Evolutionary conservation across 2,797 vertebrate species (phyloP).

Genomic region (Hydrolagus colliei): DNA sequence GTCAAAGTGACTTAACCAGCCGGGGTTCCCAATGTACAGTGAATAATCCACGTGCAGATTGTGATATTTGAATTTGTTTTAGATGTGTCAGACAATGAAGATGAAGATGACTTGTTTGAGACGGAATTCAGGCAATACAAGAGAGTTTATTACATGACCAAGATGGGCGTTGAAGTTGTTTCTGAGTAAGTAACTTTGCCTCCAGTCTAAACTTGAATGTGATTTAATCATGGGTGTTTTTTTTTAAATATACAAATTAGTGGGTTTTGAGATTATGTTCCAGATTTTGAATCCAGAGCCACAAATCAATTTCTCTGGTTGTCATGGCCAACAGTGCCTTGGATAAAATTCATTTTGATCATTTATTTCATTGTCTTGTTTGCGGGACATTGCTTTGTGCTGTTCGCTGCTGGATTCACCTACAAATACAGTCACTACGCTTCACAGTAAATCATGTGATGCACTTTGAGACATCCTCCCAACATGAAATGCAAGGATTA

Average conservation of each 20-base stretch:
- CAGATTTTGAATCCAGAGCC: neutral
- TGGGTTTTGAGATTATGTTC: neutral
- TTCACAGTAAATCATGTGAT: no score
- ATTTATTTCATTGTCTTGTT: no score
- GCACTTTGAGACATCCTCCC: no score
- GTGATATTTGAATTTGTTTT: slow-evolving; percentile 35
- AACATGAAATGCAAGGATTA: no score
- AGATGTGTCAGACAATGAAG: slow-evolving; percentile 71
- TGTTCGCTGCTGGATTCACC: no score
- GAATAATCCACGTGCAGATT: neutral
- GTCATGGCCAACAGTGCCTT: no score
- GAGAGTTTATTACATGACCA: slow-evolving; percentile 94
- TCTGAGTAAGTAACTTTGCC: slow-evolving; percentile 74
- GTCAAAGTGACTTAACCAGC: neutral
- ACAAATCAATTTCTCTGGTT: no score
- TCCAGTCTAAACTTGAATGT: neutral
- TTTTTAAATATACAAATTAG: neutral
- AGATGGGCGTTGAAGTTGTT: slow-evolving; percentile 89
- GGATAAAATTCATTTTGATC: no score
- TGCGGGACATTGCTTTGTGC: no score
- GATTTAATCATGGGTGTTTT: neutral
- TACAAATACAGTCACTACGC: no score
- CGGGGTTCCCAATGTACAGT: neutral
- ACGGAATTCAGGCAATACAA: slow-evolving; percentile 95
- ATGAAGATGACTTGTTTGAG: slow-evolving; percentile 86